These are phyloP conservation scores for Cygnus atratus DNA, from an alignment of 2,113 vertebrate genomes.

Conservation along the genomic window DNA sequence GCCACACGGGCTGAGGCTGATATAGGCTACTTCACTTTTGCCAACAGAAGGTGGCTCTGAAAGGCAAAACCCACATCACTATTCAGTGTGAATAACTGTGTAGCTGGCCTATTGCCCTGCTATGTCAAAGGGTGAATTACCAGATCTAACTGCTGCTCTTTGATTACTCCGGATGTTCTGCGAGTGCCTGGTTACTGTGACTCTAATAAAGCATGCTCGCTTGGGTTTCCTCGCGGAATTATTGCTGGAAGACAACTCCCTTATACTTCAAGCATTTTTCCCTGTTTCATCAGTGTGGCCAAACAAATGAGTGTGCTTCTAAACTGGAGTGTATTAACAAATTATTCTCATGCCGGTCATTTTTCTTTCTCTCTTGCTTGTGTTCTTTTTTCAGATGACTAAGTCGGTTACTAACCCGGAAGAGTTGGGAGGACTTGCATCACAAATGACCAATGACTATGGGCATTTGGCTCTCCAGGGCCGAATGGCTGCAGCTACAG, in stretches of 20 bases:
- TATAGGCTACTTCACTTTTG: neutral
- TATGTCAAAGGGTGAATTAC: neutral
- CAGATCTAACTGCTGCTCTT: constrained; percentile 32
- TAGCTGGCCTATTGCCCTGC: fast-evolving
- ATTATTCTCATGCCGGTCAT: constrained; percentile 70
- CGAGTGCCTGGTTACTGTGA: neutral
- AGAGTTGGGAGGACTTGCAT: constrained; percentile 95
- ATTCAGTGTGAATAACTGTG: fast-evolving
- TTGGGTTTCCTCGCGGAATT: constrained; percentile 49
- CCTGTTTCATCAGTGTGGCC: neutral
- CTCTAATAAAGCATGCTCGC: constrained; percentile 69
- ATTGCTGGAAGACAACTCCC: neutral
- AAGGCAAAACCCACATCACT: neutral
- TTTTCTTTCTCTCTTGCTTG: constrained; percentile 72
- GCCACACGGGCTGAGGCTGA: neutral
- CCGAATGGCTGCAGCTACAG: constrained; percentile 92
- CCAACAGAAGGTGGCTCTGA: neutral
- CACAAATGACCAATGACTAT: constrained; percentile 97
- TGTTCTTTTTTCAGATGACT: constrained; percentile 90
- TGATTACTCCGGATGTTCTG: neutral
- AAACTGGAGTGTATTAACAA: constrained; percentile 65
- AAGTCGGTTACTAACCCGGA: constrained; percentile 98
- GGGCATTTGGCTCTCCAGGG: constrained; percentile 95
- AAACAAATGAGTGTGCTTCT: constrained; percentile 44
- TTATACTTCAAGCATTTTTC: neutral